A percentile compares a stretch with the other conserved stretches of the same genome.
Conservation (phyloP, 2,113 vertebrate species). For the Mesoclemmys tuberculata region DNA sequence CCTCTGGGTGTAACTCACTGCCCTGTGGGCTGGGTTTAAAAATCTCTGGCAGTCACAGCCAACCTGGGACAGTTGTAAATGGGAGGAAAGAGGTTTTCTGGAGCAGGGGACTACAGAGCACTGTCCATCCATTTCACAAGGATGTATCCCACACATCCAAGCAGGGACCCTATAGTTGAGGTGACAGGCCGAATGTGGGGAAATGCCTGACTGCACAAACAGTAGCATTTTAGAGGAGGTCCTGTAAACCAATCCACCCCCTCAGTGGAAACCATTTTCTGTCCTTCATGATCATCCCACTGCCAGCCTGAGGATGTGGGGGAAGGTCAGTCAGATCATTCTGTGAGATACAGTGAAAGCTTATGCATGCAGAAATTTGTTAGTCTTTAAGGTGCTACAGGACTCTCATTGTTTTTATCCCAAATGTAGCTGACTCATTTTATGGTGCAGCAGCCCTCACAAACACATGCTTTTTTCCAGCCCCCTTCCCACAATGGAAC, state of each 20-base stretch:
- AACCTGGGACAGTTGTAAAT: constrained; percentile 3
- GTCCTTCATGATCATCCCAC: not conserved
- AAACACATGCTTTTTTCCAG: accelerated
- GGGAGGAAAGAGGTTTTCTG: constrained; percentile 23
- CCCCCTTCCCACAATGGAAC: not conserved
- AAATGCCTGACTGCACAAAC: accelerated
- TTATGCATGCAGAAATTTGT: too few relatives aligned
- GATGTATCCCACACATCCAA: constrained; percentile 22
- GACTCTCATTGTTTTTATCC: too few relatives aligned
- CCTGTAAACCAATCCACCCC: not conserved
- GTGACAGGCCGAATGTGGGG: not conserved
- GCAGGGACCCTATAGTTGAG: not conserved
- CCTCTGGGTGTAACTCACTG: not conserved
- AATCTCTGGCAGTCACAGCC: not conserved
- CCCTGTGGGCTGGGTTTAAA: not conserved
- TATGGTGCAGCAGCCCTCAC: not conserved
- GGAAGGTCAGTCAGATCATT: not conserved
- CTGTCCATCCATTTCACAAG: not conserved
- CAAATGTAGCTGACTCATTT: accelerated
- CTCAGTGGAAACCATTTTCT: constrained; percentile 19
- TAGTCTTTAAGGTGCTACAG: too few relatives aligned
- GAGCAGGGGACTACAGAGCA: constrained; percentile 22
- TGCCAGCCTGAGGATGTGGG: not conserved
- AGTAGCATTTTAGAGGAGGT: not conserved
- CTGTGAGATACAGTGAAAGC: not conserved